Conservation (phyloP, 2,797 vertebrate genomes). For the Aratinga solstitialis region DNA sequence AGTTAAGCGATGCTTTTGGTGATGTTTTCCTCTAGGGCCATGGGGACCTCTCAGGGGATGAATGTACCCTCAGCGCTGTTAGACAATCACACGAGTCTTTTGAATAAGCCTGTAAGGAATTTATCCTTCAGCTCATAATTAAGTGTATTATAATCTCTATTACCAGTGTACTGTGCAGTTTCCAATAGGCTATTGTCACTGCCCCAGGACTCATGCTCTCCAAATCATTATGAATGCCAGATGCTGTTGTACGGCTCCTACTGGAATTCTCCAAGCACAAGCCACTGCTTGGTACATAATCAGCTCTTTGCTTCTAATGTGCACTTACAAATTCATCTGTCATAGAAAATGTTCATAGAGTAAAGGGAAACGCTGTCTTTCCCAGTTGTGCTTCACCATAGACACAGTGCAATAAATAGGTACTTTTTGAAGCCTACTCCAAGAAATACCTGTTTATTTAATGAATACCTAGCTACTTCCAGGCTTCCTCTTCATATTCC, state of each 20-base stretch:
- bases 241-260: background rate
- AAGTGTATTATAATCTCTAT: background rate
- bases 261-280: background rate
- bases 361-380: background rate
- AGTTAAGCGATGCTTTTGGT: background rate
- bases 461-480: background rate
- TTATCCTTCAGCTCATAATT: background rate
- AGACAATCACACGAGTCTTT: background rate
- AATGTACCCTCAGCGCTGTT: background rate
- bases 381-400: background rate
- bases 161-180: fast-evolving
- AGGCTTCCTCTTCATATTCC: background rate
- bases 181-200: background rate
- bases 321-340: background rate
- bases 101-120: background rate
- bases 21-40: background rate
- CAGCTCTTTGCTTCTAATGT: background rate
- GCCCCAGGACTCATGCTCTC: background rate
- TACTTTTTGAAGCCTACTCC: background rate
- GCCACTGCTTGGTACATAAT: background rate
- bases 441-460: background rate
- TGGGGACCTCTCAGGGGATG: background rate
- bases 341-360: background rate
- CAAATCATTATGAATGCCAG: background rate
- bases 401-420: background rate